Evolutionary conservation across 2,797 vertebrate species (phyloP), one percentile per base, ranked within the genome.

Genomic region (Presbytis comata): DNA sequence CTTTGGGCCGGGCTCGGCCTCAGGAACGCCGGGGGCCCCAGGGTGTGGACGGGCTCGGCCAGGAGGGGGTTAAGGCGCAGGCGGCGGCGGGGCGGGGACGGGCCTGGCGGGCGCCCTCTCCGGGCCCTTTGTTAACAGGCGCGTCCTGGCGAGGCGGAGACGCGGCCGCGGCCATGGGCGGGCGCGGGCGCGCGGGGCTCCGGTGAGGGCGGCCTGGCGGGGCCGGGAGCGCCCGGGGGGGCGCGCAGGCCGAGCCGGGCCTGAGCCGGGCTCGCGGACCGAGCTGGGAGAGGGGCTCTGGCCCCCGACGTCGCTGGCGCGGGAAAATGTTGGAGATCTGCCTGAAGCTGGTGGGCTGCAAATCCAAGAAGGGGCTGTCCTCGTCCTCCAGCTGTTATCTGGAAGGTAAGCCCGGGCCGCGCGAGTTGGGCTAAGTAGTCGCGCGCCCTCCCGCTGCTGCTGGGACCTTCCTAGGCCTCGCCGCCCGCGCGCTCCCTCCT

Each of bases 251-350:
- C 44, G n/a, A 8, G 92, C 44, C 44, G 83, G 79, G 61, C 87
- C 57, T 61, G 59, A 97, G 92, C 67, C 83, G 44, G 75, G 70
- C n/a, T 74, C n/a, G 67, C 48, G 91, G 74, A 91, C 75, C 57
- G 88, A 82, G 94, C 91, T 8, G 75, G 59, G n/a, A 36, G 96
- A 17, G 70, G 92, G 94, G 81, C 94, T 53, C 91, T 36, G 41
- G 55, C 24, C 82, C 81, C 72, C 59, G 39, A 16, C 39, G 81
- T 74, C 97, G 97, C 98, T 97, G 99, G 98, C 99, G 99, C 99
- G 99, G 99, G 99, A 99, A 99, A 99, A 99, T 99, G 99, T 99
- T 99, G 99, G 99, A 99, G 99, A 99, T 99, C 98, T 99, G 99
- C 99, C 99, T 99, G 98, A 99, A 99, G 99, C 99, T 99, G 99